phyloP scores from a whole-genome alignment of 2,113 vertebrate species.

The Alexandromys fortis region DNA sequence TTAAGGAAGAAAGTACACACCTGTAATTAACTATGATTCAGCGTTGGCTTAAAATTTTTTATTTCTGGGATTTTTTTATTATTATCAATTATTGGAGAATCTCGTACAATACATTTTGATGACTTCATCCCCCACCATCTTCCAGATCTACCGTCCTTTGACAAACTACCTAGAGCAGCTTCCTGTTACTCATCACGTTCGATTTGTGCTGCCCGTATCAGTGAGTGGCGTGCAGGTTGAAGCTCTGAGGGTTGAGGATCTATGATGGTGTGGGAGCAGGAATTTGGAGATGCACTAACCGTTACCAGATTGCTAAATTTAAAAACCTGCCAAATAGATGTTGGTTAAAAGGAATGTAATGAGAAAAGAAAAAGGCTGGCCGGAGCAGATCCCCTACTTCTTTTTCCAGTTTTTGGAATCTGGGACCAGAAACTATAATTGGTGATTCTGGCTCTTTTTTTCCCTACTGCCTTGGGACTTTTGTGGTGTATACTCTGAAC shows the following conservation, averaged over 20 bases:
- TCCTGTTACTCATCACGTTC: background rate
- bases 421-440: background rate
- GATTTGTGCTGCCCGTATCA: background rate
- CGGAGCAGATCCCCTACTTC: accelerated
- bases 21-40: background rate
- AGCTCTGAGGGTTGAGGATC: background rate
- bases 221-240: background rate
- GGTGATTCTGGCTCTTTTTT: background rate
- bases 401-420: background rate
- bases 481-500: background rate
- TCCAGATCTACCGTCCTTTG: background rate
- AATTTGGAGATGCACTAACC: background rate
- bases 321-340: background rate
- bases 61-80: background rate
- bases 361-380: background rate
- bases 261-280: background rate
- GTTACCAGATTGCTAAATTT: too few species aligned
- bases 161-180: background rate
- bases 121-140: background rate
- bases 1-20: background rate
- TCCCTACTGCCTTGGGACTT: background rate
- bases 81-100: background rate
- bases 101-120: background rate
- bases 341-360: background rate
- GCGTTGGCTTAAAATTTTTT: background rate